phyloP scores from a whole-genome alignment of 2,888 invertebrate genomes.

The Bimastos eiseni region DNA sequence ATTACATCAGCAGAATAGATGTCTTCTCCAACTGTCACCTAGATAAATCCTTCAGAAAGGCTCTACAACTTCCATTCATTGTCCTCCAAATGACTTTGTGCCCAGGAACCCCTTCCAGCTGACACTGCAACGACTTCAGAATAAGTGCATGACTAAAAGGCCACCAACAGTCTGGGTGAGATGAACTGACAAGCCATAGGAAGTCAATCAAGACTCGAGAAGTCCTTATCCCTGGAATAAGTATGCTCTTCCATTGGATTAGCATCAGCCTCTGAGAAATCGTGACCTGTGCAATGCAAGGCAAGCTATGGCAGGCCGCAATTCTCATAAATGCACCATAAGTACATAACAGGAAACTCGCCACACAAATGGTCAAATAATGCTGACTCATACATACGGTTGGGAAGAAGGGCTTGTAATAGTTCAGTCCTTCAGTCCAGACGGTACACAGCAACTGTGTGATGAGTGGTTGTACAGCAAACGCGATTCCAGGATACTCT shows the following conservation, averaged over 20 bases:
- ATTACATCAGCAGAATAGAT: neutral
- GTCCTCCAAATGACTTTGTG: neutral
- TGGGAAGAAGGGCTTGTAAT: neutral
- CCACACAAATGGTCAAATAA: neutral
- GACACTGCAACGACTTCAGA: neutral
- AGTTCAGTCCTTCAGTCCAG: neutral
- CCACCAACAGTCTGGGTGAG: neutral
- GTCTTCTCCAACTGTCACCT: neutral
- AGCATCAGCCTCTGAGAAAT: neutral
- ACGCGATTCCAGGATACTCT: neutral
- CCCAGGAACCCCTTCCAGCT: neutral
- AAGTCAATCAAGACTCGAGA: slow-evolving; percentile 5
- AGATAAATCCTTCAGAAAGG: neutral
- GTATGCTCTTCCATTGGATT: neutral
- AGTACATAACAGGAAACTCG: neutral
- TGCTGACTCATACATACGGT: neutral
- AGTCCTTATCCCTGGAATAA: slow-evolving; percentile 4
- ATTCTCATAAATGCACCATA: neutral
- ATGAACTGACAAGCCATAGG: neutral
- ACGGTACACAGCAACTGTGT: neutral
- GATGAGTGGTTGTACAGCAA: neutral
- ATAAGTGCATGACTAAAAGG: slow-evolving; percentile 2
- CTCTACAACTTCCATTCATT: neutral
- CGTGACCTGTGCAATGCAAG: neutral
- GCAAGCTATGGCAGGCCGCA: neutral